Evolutionary conservation across 2,888 invertebrate genomes (phyloP), one percentile per base, ranked within the genome.

Genomic region (Alitta virens): DNA sequence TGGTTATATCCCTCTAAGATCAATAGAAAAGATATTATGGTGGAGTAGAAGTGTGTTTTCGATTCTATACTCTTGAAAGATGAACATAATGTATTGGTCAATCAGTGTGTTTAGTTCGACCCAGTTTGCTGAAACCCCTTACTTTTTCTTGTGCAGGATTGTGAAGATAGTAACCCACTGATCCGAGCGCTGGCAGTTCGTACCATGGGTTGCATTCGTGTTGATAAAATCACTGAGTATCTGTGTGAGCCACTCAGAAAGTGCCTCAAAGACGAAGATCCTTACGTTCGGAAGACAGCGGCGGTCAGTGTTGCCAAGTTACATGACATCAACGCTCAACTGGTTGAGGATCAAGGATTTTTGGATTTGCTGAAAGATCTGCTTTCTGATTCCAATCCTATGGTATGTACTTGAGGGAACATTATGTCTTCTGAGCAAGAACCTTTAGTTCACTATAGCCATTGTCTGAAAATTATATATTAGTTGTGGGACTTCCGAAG

Each of bases 181-280:
- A 99, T 99, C 79, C 88, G 99, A 71, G 99, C 99, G 1, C 84
- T 99, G 78, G 99, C 99, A 40, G 99, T 99, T 33, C 87, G 99
- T 63, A 99, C 99, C 21, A 99, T 99, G 99, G 99, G 99, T 59
- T 99, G 99, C 82, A 99, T 99, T 79, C 88, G 99, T 16, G 99
- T 99, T 60, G 99, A 99, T 85, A 99, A 99, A 86, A 99, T 99
- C 76, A 99, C 99, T 0, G 99, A 99, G 85, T 99, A 99, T 83
- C 86, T 99, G 49, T 99, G 99, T 82, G 98, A 99, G 80, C 99
- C 99, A 0, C 85, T 99, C 71, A 86, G 99, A 63, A 99, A 86
- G 72, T 86, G 86, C 76, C 80, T 86, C 71, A 85, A 85, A 72
- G 83, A 79, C 61, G 78, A 72, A 38, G 81, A 82, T 65, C 81